Evolutionary conservation across 1,140 invertebrate genomes (phyloP).

Genomic region (Pteromalus puparum): DNA sequence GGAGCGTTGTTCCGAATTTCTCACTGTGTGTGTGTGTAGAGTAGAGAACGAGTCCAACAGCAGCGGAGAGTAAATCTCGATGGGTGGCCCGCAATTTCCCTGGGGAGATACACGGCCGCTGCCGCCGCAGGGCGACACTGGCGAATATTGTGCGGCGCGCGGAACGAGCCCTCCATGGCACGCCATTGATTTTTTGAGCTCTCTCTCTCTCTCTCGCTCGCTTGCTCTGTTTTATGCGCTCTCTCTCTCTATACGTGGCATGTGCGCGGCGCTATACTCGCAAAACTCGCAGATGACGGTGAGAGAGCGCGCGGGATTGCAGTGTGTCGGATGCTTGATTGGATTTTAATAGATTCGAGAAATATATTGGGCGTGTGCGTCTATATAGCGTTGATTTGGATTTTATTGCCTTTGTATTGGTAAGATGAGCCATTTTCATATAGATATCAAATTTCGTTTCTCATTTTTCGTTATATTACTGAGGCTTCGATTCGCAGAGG

Average conservation of each 20-base stretch:
- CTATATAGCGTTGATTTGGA: not conserved
- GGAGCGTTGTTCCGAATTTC: not conserved
- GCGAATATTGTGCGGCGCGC: not conserved
- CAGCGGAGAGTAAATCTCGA: slow-evolving; percentile 17
- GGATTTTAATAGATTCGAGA: slow-evolving; percentile 2
- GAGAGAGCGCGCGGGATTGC: too few relatives aligned
- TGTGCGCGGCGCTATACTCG: not conserved
- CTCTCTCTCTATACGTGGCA: not conserved
- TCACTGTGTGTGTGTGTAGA: not conserved
- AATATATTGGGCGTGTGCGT: too few relatives aligned
- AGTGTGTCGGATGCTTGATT: not conserved
- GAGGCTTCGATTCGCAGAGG: not conserved
- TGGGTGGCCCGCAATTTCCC: slow-evolving; percentile 38
- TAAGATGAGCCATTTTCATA: too few relatives aligned
- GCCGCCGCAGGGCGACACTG: slow-evolving; percentile 1
- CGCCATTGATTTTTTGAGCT: slow-evolving; percentile 11
- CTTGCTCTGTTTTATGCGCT: not conserved
- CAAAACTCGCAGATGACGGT: slow-evolving; percentile 2
- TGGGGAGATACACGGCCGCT: slow-evolving; percentile 3
- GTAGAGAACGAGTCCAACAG: not conserved
- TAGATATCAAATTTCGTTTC: too few relatives aligned
- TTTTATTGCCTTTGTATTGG: not conserved
- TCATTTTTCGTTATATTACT: too few relatives aligned
- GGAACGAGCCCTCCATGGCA: slow-evolving; percentile 9
- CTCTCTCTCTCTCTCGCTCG: not conserved